These are phyloP conservation scores for Hippocampus mohnikei DNA, from an alignment of 2,113 vertebrate species.

Conservation along the genomic window DNA sequence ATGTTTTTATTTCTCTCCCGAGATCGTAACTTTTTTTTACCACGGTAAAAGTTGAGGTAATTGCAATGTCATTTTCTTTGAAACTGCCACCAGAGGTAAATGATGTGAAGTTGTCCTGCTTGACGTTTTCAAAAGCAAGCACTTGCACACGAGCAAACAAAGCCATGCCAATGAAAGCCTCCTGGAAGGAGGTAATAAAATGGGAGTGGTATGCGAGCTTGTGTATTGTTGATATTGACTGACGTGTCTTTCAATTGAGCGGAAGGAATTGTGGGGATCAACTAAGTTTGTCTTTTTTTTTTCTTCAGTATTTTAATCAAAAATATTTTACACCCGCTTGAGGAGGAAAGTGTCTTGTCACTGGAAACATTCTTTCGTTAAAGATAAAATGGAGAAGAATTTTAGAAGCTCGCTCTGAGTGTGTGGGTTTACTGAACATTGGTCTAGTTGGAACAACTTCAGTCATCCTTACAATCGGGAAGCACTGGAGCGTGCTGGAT, in stretches of 20 bases:
- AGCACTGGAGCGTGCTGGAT: no score
- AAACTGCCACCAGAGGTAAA: background rate
- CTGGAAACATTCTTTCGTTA: no score
- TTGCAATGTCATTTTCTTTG: background rate
- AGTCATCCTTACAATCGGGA: no score
- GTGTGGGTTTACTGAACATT: no score
- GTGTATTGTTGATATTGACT: background rate
- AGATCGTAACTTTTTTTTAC: background rate
- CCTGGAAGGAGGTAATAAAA: slow-evolving; percentile 1
- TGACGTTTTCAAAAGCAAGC: background rate
- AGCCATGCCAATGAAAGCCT: background rate
- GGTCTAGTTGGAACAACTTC: no score
- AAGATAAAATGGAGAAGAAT: no score
- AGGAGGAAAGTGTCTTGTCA: no score
- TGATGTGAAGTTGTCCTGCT: background rate
- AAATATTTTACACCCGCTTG: no score
- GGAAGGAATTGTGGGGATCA: background rate
- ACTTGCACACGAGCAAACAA: background rate
- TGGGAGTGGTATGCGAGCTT: background rate
- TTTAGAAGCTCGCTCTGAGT: no score
- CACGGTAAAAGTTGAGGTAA: background rate
- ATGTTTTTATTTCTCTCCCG: background rate
- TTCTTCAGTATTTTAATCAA: no score
- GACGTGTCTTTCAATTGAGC: background rate
- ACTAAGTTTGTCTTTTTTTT: background rate